These are phyloP conservation scores for Vicugna pacos DNA, from an alignment of 2,113 vertebrate species.

Conservation along the genomic window DNA sequence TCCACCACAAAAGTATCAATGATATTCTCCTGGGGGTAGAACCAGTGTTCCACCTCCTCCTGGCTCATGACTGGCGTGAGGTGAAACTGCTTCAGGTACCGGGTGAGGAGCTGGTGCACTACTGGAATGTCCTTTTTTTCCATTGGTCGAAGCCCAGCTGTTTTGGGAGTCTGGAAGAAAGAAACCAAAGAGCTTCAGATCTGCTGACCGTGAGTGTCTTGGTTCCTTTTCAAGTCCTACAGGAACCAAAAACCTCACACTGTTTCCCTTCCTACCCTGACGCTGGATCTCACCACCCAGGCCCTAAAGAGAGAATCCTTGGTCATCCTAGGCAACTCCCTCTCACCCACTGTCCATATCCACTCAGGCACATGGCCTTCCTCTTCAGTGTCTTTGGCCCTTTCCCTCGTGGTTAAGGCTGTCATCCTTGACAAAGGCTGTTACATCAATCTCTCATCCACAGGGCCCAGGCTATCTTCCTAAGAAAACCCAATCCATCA, in stretches of 20 bases:
- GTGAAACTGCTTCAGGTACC: slow-evolving; percentile 96
- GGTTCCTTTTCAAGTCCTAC: not conserved
- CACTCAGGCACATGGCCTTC: not conserved
- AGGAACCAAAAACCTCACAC: not conserved
- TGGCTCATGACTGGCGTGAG: slow-evolving; percentile 94
- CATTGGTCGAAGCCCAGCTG: slow-evolving; percentile 93
- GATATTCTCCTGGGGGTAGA: slow-evolving; percentile 97
- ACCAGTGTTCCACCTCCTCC: slow-evolving; percentile 98
- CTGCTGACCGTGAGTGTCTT: fast-evolving
- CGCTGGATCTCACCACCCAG: not conserved
- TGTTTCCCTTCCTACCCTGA: not conserved
- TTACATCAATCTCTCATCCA: not conserved
- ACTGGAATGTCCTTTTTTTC: slow-evolving; percentile 93
- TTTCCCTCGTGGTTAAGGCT: not conserved
- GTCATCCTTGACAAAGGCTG: not conserved
- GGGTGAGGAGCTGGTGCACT: slow-evolving; percentile 93
- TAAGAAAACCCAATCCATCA: not conserved
- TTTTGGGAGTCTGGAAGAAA: slow-evolving; percentile 92
- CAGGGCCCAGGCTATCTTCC: not conserved
- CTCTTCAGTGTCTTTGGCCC: not conserved
- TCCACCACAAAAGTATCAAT: slow-evolving; percentile 98
- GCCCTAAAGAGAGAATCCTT: not conserved
- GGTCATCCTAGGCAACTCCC: not conserved
- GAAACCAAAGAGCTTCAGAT: not conserved
- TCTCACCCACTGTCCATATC: no score